A percentile compares a stretch with the other conserved stretches of the same genome.
These are phyloP conservation scores for Sminthurides bifidus DNA, from an alignment of 1,140 invertebrate genomes.

Conservation along the genomic window DNA sequence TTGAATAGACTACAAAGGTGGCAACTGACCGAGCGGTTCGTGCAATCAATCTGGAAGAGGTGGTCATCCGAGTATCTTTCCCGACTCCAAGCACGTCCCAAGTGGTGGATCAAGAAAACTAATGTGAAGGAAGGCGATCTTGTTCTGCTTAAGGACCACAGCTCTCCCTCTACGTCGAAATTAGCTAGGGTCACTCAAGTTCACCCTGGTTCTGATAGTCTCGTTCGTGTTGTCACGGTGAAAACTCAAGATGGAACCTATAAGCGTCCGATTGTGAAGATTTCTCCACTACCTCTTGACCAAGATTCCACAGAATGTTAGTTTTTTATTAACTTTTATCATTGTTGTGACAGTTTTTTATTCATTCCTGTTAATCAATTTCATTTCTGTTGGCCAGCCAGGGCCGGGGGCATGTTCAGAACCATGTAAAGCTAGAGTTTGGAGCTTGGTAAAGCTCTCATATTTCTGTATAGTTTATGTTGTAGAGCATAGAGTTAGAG, in stretches of 20 bases:
- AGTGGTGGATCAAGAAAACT: conserved; percentile 12
- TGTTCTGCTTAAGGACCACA: conserved; percentile 32
- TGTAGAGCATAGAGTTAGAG: too few species aligned
- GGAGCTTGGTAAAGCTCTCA: too few species aligned
- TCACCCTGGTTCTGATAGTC: conserved; percentile 31
- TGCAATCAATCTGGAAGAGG: conserved; percentile 6
- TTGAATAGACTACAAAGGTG: conserved; percentile 2
- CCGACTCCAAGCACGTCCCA: conserved; percentile 9
- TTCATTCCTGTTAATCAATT: too few species aligned
- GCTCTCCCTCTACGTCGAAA: conserved; percentile 33
- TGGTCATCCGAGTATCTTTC: conserved; percentile 34
- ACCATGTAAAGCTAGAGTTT: too few species aligned
- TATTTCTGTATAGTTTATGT: too few species aligned
- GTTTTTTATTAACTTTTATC: too few species aligned
- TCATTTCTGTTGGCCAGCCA: too few species aligned
- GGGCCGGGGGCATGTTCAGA: too few species aligned
- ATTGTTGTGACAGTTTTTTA: too few species aligned
- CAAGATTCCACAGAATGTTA: not conserved
- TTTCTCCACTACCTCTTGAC: conserved; percentile 34
- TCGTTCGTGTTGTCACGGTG: conserved; percentile 31
- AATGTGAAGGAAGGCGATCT: conserved; percentile 12
- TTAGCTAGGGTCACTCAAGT: conserved; percentile 33
- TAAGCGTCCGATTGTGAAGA: conserved; percentile 16
- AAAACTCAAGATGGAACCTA: not conserved
- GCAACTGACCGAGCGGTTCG: conserved; percentile 8